These are phyloP conservation scores for Sarcophaga carnaria DNA, from an alignment of 2,888 invertebrate genomes.

Conservation along the genomic window DNA sequence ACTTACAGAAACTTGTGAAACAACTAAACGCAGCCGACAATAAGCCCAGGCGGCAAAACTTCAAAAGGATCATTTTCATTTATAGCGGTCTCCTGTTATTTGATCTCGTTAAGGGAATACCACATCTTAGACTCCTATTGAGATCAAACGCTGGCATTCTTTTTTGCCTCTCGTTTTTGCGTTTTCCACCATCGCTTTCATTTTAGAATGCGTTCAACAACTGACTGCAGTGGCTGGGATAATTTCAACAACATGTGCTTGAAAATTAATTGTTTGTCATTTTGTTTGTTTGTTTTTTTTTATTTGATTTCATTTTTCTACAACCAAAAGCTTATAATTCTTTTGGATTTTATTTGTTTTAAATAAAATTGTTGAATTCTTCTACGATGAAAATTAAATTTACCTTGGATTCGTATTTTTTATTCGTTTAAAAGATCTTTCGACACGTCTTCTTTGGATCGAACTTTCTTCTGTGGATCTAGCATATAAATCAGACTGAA, in stretches of 20 bases:
- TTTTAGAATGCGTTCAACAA: slow-evolving; percentile 5
- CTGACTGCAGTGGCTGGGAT: neutral
- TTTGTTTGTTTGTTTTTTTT: no score
- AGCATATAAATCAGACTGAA: no score
- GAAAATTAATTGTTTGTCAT: slow-evolving; percentile 65
- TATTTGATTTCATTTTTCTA: no score
- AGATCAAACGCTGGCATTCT: slow-evolving; percentile 25
- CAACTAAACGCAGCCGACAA: slow-evolving; percentile 20
- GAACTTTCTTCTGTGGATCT: no score
- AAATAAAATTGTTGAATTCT: no score
- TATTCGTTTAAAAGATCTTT: no score
- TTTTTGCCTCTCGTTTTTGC: neutral
- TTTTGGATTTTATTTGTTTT: no score
- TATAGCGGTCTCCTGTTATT: slow-evolving; percentile 58
- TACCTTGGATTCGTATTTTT: no score
- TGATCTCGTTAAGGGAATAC: slow-evolving; percentile 69
- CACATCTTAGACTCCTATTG: slow-evolving; percentile 58
- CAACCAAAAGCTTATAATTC: no score
- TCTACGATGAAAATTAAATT: no score
- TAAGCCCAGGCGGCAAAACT: slow-evolving; percentile 40
- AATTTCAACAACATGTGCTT: slow-evolving; percentile 52
- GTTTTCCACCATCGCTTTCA: slow-evolving; percentile 24
- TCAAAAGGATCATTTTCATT: slow-evolving; percentile 68
- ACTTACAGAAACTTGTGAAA: slow-evolving; percentile 27
- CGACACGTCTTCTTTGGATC: no score